Percentiles rank a stretch among this genome's conserved stretches.
phyloP scores from a whole-genome alignment of 2,113 vertebrate genomes.

The Paraplagusia blochii region DNA sequence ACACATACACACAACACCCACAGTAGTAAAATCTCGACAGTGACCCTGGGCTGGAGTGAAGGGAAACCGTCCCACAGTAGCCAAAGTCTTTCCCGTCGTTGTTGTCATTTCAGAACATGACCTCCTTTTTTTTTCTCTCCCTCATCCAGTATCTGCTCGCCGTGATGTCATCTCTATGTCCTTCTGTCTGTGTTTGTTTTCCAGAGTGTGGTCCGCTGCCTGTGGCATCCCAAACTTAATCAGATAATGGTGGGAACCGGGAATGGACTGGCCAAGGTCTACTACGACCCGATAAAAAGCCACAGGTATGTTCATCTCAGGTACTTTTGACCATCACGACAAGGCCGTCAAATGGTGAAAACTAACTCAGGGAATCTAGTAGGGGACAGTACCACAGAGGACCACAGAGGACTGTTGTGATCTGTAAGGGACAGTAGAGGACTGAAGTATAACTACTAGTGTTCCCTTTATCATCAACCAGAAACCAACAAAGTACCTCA shows the following conservation, averaged over 20 bases:
- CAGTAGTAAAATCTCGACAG: conserved; percentile 20
- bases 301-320: conserved; percentile 82
- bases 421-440: too few relatives aligned
- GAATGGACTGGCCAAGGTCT: conserved; percentile 92
- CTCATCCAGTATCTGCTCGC: not conserved
- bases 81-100: not conserved
- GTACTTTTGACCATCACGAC: not conserved
- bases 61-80: conserved; percentile 3
- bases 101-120: conserved; percentile 1
- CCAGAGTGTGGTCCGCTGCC: conserved; percentile 93
- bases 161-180: conserved; percentile 1
- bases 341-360: not conserved
- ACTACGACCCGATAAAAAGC: conserved; percentile 94
- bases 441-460: too few relatives aligned
- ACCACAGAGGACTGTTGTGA: too few relatives aligned
- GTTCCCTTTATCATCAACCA: too few relatives aligned
- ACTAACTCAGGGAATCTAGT: too few relatives aligned
- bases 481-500: too few relatives aligned
- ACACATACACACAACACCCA: conserved; percentile 22
- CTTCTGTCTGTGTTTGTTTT: conserved; percentile 36
- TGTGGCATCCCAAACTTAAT: conserved; percentile 98
- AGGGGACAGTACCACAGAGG: too few relatives aligned
- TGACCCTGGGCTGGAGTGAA: conserved; percentile 10
- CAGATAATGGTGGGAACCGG: conserved; percentile 96
- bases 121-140: not conserved